Conservation (phyloP, 2,797 vertebrate genomes). For the Falco biarmicus region DNA sequence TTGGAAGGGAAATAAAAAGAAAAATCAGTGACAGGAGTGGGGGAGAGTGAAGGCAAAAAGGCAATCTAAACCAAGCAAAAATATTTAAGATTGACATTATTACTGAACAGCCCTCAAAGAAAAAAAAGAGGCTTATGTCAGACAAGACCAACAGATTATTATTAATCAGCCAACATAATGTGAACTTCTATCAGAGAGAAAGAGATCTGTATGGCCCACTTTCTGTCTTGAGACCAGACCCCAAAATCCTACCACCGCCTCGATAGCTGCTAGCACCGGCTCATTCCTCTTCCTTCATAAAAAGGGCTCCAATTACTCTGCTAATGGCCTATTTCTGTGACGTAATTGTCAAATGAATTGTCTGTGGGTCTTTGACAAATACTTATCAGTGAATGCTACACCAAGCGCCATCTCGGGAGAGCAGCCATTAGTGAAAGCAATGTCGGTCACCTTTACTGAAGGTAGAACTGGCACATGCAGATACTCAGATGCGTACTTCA, state of each 20-base stretch:
- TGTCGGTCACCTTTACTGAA: neutral
- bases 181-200: neutral
- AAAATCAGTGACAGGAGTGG: neutral
- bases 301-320: neutral
- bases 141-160: neutral
- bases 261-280: neutral
- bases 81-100: neutral
- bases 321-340: neutral
- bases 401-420: neutral
- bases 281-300: neutral
- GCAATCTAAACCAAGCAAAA: neutral
- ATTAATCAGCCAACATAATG: neutral
- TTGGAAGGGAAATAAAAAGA: neutral
- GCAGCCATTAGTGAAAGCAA: neutral
- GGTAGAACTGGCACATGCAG: neutral
- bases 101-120: neutral
- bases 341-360: neutral
- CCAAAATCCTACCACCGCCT: neutral
- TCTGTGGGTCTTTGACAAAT: neutral
- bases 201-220: neutral
- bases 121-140: neutral
- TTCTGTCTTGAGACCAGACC: neutral
- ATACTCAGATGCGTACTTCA: neutral
- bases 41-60: neutral
- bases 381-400: neutral